Conservation (phyloP, 1,140 invertebrate species). For the Heliconius melpomene region DNA sequence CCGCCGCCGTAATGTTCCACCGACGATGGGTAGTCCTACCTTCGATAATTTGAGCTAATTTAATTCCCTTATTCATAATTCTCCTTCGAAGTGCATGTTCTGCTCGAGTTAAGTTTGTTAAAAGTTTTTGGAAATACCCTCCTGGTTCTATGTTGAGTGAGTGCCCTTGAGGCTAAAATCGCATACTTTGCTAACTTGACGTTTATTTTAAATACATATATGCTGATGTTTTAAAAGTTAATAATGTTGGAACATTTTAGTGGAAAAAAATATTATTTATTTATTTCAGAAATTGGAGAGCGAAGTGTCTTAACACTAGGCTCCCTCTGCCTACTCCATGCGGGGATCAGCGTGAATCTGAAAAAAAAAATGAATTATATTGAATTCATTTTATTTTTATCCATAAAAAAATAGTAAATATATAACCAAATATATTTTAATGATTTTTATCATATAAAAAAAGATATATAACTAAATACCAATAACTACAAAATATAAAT, state of each 20-base stretch:
- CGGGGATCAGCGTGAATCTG: too few species aligned
- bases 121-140: conserved; percentile 56
- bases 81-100: conserved; percentile 70
- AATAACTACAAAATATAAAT: neutral
- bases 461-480: too few species aligned
- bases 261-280: neutral
- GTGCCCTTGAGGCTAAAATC: conserved; percentile 44
- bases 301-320: too few species aligned
- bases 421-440: too few species aligned
- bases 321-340: too few species aligned
- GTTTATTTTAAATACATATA: neutral
- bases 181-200: conserved; percentile 27
- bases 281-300: too few species aligned
- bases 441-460: too few species aligned
- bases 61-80: conserved; percentile 57
- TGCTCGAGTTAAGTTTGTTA: conserved; percentile 59
- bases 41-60: conserved; percentile 76
- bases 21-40: conserved; percentile 58
- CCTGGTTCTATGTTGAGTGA: conserved; percentile 60
- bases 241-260: neutral
- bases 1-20: conserved; percentile 53
- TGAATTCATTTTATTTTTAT: too few species aligned
- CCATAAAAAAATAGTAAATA: too few species aligned
- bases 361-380: too few species aligned
- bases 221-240: neutral